A percentile compares a stretch with the other conserved stretches of the same genome.
Evolutionary conservation across 2,888 invertebrate species (phyloP).

Genomic region (Ommatoiulus sabulosus): DNA sequence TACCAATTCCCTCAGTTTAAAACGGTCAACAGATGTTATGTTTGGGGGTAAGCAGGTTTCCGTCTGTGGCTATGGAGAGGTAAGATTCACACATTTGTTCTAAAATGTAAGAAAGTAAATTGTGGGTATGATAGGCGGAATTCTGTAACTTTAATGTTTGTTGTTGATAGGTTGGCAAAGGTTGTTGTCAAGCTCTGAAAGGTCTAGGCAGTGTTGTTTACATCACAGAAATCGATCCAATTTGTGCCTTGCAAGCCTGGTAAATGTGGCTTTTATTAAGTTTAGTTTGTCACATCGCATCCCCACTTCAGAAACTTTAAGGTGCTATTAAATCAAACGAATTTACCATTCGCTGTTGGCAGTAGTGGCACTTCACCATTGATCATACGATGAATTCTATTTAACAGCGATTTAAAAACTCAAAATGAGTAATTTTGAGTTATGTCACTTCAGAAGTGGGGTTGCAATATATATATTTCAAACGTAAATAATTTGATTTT

Average conservation of each 20-base stretch:
- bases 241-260: constrained; percentile 96
- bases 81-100: constrained; percentile 60
- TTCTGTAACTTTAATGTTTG: background rate
- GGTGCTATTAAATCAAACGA: too few relatives aligned
- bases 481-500: background rate
- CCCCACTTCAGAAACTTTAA: too few relatives aligned
- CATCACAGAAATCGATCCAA: constrained; percentile 96
- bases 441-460: too few relatives aligned
- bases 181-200: constrained; percentile 94
- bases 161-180: constrained; percentile 81
- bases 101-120: background rate
- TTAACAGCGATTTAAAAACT: too few relatives aligned
- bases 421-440: too few relatives aligned
- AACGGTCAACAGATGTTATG: constrained; percentile 95
- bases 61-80: constrained; percentile 95
- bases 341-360: too few relatives aligned
- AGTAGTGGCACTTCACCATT: too few relatives aligned
- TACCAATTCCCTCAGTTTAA: constrained; percentile 72
- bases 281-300: background rate
- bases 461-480: background rate
- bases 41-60: constrained; percentile 97
- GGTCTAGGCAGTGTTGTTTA: constrained; percentile 94
- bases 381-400: constrained; percentile 10
- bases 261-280: constrained; percentile 65
- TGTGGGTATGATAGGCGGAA: background rate